These are phyloP conservation scores for Pogonocherus hispidulus DNA, from an alignment of 2,888 invertebrate genomes.

Conservation along the genomic window DNA sequence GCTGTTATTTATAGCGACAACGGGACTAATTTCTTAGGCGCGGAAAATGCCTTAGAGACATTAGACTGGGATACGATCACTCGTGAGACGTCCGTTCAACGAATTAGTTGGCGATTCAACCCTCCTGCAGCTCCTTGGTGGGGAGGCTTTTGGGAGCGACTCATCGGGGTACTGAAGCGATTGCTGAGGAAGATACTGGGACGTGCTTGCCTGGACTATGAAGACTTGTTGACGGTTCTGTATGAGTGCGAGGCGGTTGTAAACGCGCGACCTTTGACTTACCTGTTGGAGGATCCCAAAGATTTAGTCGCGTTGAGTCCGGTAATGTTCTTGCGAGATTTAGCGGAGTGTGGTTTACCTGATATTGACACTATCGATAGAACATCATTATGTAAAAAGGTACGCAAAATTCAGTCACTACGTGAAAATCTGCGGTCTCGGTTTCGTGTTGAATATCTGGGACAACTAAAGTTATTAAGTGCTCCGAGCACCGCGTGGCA, in stretches of 20 bases:
- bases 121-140: slow-evolving; percentile 65
- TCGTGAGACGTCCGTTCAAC: slow-evolving; percentile 36
- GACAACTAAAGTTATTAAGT: too few relatives aligned
- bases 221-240: slow-evolving; percentile 53
- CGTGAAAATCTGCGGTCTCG: slow-evolving; percentile 38
- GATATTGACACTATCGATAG: slow-evolving; percentile 42
- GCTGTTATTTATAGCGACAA: slow-evolving; percentile 62
- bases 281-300: slow-evolving; percentile 36
- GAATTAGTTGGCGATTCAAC: slow-evolving; percentile 61
- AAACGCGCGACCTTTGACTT: slow-evolving; percentile 57
- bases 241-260: slow-evolving; percentile 59
- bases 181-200: too few relatives aligned
- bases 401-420: slow-evolving; percentile 40
- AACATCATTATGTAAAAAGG: slow-evolving; percentile 28
- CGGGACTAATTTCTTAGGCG: slow-evolving; percentile 63
- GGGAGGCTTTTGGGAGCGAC: slow-evolving; percentile 47
- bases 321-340: slow-evolving; percentile 51
- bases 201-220: slow-evolving; percentile 50
- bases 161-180: slow-evolving; percentile 63
- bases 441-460: slow-evolving; percentile 52
- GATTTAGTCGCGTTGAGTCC: slow-evolving; percentile 48
- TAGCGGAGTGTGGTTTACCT: slow-evolving; percentile 36
- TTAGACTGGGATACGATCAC: slow-evolving; percentile 54
- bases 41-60: slow-evolving; percentile 51
- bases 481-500: too few relatives aligned